Conservation (phyloP, 2,888 invertebrate species). For the Apantesis nais region DNA sequence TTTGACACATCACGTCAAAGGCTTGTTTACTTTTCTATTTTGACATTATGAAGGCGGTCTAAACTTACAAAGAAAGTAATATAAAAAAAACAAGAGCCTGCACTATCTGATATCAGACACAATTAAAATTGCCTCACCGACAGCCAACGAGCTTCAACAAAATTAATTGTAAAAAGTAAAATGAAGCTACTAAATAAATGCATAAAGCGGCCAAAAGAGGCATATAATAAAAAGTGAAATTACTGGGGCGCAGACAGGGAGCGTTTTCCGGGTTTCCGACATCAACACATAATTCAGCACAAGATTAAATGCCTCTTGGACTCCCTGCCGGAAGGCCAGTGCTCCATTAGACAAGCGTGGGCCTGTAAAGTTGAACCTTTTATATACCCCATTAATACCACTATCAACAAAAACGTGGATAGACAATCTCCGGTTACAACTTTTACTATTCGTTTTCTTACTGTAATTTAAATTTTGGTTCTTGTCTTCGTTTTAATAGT, state of each 20-base stretch:
- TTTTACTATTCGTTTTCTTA: constrained; percentile 33
- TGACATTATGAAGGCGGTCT: constrained; percentile 1
- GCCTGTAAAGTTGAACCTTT: constrained; percentile 62
- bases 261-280: constrained; percentile 77
- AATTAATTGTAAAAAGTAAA: constrained; percentile 44
- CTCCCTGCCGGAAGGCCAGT: constrained; percentile 74
- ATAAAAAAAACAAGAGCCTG: constrained; percentile 24
- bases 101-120: constrained; percentile 30
- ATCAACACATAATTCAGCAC: constrained; percentile 81
- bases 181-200: constrained; percentile 50
- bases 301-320: constrained; percentile 83
- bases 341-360: constrained; percentile 73
- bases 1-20: background rate
- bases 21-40: background rate
- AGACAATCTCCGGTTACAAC: constrained; percentile 38
- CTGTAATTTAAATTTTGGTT: constrained; percentile 36
- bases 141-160: constrained; percentile 26
- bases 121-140: constrained; percentile 31
- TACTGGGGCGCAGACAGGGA: constrained; percentile 70
- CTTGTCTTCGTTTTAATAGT: constrained; percentile 20
- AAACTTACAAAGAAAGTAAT: constrained; percentile 15
- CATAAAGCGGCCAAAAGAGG: constrained; percentile 55
- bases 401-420: constrained; percentile 47
- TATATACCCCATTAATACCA: constrained; percentile 50
- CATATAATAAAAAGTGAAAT: constrained; percentile 74